Evolutionary conservation across 2,797 vertebrate genomes (phyloP).

Genomic region (Pipistrellus kuhlii): DNA sequence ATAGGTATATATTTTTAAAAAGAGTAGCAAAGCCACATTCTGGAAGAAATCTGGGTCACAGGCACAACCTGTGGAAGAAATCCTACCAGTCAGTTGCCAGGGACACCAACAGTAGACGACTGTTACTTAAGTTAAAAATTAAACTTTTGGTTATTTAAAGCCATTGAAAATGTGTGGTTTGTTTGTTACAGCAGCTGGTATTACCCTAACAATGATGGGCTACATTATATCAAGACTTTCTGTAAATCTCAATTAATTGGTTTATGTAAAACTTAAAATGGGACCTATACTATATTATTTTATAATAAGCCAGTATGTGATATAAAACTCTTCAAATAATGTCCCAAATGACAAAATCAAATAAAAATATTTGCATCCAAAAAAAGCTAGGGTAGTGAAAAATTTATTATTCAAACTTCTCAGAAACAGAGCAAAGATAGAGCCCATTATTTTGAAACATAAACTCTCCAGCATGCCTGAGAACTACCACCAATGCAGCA

Average conservation of each 20-base stretch:
- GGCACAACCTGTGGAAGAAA: neutral
- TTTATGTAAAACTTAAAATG: neutral
- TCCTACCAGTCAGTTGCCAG: neutral
- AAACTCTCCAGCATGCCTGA: neutral
- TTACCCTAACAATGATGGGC: neutral
- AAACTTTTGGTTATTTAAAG: neutral
- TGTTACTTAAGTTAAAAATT: neutral
- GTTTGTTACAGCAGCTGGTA: neutral
- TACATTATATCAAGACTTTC: neutral
- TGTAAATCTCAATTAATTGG: neutral
- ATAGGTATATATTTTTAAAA: too few relatives aligned
- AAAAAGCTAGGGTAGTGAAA: neutral
- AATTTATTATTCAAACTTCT: neutral
- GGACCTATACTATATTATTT: neutral
- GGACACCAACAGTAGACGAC: neutral
- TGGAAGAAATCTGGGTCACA: neutral
- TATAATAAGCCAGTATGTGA: neutral
- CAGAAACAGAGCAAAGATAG: neutral
- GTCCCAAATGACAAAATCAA: neutral
- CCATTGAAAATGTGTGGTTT: neutral
- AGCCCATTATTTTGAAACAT: neutral
- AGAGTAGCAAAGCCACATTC: neutral
- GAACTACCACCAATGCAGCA: neutral
- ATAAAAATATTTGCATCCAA: slow-evolving; percentile 28
- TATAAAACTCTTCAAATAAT: slow-evolving; percentile 23